phyloP scores from a whole-genome alignment of 2,797 vertebrate species.

The Lithobates pipiens region DNA sequence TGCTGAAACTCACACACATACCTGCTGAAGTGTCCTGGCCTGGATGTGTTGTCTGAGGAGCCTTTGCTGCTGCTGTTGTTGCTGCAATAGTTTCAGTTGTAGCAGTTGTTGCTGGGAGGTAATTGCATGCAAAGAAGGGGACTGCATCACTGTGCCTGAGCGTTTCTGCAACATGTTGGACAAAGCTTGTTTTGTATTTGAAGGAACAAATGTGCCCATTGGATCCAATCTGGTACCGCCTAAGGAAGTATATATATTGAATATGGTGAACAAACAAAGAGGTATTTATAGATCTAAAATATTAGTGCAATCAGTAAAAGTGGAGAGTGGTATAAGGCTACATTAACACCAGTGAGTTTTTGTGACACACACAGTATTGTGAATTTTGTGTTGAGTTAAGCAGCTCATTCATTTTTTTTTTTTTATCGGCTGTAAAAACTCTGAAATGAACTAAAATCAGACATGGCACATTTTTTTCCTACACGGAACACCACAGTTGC shows the following conservation, averaged over 20 bases:
- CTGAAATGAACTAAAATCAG: no score
- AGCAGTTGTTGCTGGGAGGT: constrained; percentile 75
- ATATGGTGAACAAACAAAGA: not conserved
- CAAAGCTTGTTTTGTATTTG: constrained; percentile 77
- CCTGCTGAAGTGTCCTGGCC: constrained; percentile 72
- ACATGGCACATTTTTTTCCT: no score
- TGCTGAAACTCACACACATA: constrained; percentile 14
- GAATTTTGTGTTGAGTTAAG: no score
- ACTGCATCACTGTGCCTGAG: constrained; percentile 70
- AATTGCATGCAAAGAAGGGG: constrained; percentile 66
- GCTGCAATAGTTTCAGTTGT: constrained; percentile 76
- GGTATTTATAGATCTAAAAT: not conserved
- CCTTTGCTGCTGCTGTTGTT: constrained; percentile 70
- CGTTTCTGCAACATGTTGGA: constrained; percentile 77
- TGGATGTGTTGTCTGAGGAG: constrained; percentile 74
- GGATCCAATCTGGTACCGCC: constrained; percentile 75
- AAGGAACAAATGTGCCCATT: constrained; percentile 69
- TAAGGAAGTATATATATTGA: constrained; percentile 53
- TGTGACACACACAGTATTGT: no score
- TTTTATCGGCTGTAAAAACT: no score
- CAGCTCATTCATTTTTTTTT: no score
- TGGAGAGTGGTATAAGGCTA: no score
- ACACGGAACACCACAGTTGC: no score
- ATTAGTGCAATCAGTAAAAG: not conserved
- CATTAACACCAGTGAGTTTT: no score